phyloP scores from a whole-genome alignment of 2,797 vertebrate genomes.

The Graptemys geographica region DNA sequence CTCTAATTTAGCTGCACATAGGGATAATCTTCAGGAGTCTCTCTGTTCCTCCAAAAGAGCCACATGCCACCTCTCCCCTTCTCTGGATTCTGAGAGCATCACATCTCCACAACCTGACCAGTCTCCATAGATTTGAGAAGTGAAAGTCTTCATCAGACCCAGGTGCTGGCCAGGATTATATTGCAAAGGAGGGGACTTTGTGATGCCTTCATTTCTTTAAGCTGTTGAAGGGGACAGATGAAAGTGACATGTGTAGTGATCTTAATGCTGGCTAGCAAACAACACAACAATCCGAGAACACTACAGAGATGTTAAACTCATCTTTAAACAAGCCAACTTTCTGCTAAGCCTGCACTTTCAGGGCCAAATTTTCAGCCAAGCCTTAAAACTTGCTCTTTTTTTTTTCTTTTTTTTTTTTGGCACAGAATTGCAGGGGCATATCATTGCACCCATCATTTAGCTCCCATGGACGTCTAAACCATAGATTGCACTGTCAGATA shows the following conservation, averaged over 20 bases:
- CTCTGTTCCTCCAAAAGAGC: background rate
- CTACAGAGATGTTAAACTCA: background rate
- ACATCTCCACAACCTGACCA: background rate
- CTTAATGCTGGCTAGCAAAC: background rate
- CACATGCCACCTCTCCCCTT: background rate
- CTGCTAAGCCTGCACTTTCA: background rate
- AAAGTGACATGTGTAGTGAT: conserved; percentile 12
- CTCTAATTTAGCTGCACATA: conserved; percentile 27
- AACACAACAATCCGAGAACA: background rate
- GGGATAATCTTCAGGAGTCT: background rate
- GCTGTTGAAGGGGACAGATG: background rate
- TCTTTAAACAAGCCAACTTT: background rate
- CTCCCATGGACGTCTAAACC: background rate
- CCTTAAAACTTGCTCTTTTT: background rate
- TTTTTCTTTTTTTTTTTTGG: background rate
- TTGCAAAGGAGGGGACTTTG: background rate
- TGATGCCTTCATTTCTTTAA: background rate
- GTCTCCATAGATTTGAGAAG: background rate
- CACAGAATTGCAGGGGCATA: background rate
- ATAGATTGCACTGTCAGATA: accelerated
- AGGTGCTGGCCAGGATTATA: background rate
- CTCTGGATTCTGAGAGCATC: background rate
- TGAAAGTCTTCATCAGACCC: accelerated
- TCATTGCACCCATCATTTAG: background rate
- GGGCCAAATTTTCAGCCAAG: background rate